phyloP scores from a whole-genome alignment of 2,113 vertebrate genomes.

The Callaeas wilsoni region DNA sequence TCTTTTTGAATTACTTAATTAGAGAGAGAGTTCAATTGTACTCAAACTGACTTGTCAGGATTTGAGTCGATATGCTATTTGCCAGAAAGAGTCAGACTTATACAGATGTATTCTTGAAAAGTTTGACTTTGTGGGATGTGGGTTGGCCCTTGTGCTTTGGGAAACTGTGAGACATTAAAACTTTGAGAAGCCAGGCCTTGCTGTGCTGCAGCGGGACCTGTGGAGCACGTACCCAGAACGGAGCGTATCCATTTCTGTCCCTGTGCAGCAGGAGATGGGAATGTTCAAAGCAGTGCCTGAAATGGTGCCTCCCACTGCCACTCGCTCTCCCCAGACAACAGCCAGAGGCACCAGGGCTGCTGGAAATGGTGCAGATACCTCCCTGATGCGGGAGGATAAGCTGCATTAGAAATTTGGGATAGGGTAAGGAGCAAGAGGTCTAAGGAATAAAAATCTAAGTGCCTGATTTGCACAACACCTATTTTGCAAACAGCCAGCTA shows the following conservation, averaged over 20 bases:
- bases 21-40: not conserved
- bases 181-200: not conserved
- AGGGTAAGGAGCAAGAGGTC: not conserved
- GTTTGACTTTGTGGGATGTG: not conserved
- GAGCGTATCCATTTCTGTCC: not conserved
- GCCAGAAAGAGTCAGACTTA: not conserved
- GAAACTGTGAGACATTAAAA: not conserved
- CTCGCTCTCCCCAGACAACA: rapidly evolving
- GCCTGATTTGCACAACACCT: not conserved
- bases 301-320: not conserved
- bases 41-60: not conserved
- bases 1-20: not conserved
- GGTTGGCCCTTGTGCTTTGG: not conserved
- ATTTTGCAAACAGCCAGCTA: not conserved
- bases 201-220: not conserved
- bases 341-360: not conserved
- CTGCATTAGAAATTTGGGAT: not conserved
- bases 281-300: not conserved
- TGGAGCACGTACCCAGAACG: not conserved
- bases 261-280: not conserved
- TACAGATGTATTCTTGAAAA: not conserved
- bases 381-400: not conserved
- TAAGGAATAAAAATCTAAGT: not conserved
- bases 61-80: not conserved
- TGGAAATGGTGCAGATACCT: not conserved